Evolutionary conservation across 2,888 invertebrate genomes (phyloP).

Genomic region (Nebria brevicollis): DNA sequence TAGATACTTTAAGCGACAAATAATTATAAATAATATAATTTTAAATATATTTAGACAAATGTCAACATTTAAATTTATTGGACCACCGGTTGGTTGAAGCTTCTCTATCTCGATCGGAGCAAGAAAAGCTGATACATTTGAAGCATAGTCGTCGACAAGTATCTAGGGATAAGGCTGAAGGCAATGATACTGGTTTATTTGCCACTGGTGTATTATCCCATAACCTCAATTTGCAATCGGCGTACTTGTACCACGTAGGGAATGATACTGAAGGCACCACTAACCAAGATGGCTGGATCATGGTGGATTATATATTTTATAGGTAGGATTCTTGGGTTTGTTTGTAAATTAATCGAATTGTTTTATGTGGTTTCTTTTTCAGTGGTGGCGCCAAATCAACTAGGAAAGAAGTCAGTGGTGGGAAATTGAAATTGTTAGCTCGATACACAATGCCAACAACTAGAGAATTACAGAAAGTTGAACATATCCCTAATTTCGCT

Average conservation of each 20-base stretch:
- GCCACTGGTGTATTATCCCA: slow-evolving; percentile 74
- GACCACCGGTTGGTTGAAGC: slow-evolving; percentile 51
- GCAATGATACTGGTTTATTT: slow-evolving; percentile 61
- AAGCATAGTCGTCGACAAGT: slow-evolving; percentile 50
- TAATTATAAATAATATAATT: background rate
- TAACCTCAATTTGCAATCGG: slow-evolving; percentile 73
- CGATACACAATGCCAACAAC: slow-evolving; percentile 74
- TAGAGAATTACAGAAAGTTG: slow-evolving; percentile 64
- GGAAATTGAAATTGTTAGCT: slow-evolving; percentile 69
- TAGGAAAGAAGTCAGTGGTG: slow-evolving; percentile 56
- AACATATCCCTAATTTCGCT: slow-evolving; percentile 78
- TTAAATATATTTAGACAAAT: slow-evolving; percentile 54
- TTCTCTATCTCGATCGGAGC: slow-evolving; percentile 52
- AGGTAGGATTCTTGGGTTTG: slow-evolving; percentile 62
- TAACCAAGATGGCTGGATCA: slow-evolving; percentile 78
- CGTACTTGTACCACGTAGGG: slow-evolving; percentile 69
- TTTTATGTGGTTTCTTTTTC: slow-evolving; percentile 48
- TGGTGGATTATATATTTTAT: slow-evolving; percentile 93
- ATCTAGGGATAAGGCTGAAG: slow-evolving; percentile 48
- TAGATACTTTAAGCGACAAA: too few relatives aligned
- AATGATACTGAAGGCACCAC: slow-evolving; percentile 75
- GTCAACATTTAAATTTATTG: slow-evolving; percentile 57
- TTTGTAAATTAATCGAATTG: background rate
- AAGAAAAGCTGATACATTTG: slow-evolving; percentile 57
- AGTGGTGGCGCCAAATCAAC: slow-evolving; percentile 52